A percentile compares a stretch with the other conserved stretches of the same genome.
These are phyloP conservation scores for Tillus elongatus DNA, from an alignment of 2,888 invertebrate species.

Conservation along the genomic window DNA sequence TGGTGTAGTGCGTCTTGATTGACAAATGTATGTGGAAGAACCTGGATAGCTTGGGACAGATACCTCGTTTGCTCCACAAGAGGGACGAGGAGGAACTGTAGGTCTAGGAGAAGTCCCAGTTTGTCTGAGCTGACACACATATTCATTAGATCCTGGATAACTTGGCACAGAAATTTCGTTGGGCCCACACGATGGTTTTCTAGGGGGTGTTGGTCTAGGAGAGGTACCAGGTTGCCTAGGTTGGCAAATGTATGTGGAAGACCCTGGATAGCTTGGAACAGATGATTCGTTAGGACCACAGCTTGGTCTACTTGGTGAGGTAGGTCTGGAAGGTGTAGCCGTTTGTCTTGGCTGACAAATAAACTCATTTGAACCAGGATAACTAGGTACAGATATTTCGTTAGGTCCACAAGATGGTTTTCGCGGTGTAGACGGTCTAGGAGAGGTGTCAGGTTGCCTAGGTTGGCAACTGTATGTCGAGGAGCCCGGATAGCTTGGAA, in stretches of 20 bases:
- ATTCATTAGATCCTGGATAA: too few relatives aligned
- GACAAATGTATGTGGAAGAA: slow-evolving; percentile 8
- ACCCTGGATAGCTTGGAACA: too few relatives aligned
- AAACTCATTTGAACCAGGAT: background rate
- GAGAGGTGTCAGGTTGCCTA: slow-evolving; percentile 9
- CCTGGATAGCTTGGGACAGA: slow-evolving; percentile 1
- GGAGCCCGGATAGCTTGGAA: slow-evolving; percentile 1
- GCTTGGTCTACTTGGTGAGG: too few relatives aligned
- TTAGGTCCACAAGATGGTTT: too few relatives aligned
- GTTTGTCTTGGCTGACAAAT: slow-evolving; percentile 2
- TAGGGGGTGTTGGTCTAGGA: slow-evolving; percentile 4
- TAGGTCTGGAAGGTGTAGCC: background rate
- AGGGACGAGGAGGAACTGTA: slow-evolving; percentile 3
- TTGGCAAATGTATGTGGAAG: too few relatives aligned
- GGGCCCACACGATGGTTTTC: background rate
- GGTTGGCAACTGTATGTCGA: too few relatives aligned
- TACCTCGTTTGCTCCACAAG: slow-evolving; percentile 6
- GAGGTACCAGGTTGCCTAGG: too few relatives aligned
- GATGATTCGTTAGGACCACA: too few relatives aligned
- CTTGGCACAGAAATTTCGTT: too few relatives aligned
- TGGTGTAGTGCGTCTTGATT: slow-evolving; percentile 7
- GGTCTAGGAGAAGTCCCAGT: slow-evolving; percentile 8
- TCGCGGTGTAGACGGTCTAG: slow-evolving; percentile 18
- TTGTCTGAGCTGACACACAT: too few relatives aligned
- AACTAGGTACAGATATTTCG: too few relatives aligned